These are phyloP conservation scores for Hyla sarda DNA, from an alignment of 2,113 vertebrate genomes.

Conservation along the genomic window DNA sequence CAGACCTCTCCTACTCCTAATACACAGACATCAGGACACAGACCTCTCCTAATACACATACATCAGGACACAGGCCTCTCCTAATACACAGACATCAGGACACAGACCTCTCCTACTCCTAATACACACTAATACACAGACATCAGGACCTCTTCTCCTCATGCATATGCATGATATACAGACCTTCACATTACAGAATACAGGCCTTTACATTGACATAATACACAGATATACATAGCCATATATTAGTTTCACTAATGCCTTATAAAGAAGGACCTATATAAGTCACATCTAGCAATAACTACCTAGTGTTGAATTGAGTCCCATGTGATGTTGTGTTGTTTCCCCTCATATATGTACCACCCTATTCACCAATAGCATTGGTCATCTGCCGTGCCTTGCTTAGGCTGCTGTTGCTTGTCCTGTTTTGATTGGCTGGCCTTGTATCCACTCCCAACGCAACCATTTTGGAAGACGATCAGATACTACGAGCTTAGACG, in stretches of 20 bases:
- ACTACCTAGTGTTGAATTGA: no score
- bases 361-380: neutral
- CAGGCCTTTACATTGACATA: no score
- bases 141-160: neutral
- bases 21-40: conserved; percentile 13
- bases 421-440: conserved; percentile 56
- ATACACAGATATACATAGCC: no score
- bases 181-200: neutral
- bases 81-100: neutral
- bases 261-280: no score
- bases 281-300: no score
- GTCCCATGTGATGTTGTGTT: no score
- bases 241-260: no score
- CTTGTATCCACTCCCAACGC: conserved; percentile 26
- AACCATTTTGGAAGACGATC: conserved; percentile 50
- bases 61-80: neutral
- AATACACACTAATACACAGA: no score
- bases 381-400: conserved; percentile 17
- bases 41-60: conserved; percentile 24
- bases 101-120: no score
- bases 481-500: conserved; percentile 35
- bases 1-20: no score
- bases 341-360: neutral
- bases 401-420: conserved; percentile 10
- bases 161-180: neutral